Conservation (phyloP, 2,888 invertebrate species). For the Nomada goodeniana region DNA sequence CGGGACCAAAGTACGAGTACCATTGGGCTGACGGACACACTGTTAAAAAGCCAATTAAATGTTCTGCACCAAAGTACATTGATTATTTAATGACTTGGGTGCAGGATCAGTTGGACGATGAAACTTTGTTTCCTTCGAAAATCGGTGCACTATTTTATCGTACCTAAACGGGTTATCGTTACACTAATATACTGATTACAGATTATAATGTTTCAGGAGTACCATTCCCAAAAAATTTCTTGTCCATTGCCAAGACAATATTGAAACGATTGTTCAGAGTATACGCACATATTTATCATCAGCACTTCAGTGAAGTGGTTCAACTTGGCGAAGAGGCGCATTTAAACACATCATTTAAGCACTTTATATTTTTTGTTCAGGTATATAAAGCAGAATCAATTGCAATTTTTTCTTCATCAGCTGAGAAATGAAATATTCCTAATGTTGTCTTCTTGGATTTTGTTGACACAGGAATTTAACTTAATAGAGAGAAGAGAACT, state of each 20-base stretch:
- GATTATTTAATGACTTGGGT: conserved; percentile 99
- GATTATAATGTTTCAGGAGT: conserved; percentile 88
- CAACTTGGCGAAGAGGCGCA: conserved; percentile 99
- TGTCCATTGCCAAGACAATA: conserved; percentile 98
- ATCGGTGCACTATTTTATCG: conserved; percentile 88
- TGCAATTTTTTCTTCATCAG: neutral
- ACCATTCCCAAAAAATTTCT: conserved; percentile 99
- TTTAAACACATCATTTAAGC: conserved; percentile 99
- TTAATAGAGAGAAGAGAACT: conserved; percentile 98
- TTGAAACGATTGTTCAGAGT: conserved; percentile 98
- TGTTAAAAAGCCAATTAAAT: conserved; percentile 99
- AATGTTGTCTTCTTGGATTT: neutral
- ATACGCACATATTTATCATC: conserved; percentile 99
- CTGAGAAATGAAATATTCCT: neutral
- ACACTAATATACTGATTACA: neutral
- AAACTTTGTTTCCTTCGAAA: conserved; percentile 98
- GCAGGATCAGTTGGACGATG: conserved; percentile 99
- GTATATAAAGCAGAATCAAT: conserved; percentile 82
- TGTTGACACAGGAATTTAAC: conserved; percentile 93
- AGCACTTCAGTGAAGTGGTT: conserved; percentile 99
- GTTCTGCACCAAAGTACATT: conserved; percentile 99
- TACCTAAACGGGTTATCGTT: neutral
- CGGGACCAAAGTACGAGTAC: conserved; percentile 99
- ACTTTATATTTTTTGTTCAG: conserved; percentile 99
- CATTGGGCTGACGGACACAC: conserved; percentile 99